These are phyloP conservation scores for Patella vulgata DNA, from an alignment of 1,140 invertebrate genomes.

Conservation along the genomic window DNA sequence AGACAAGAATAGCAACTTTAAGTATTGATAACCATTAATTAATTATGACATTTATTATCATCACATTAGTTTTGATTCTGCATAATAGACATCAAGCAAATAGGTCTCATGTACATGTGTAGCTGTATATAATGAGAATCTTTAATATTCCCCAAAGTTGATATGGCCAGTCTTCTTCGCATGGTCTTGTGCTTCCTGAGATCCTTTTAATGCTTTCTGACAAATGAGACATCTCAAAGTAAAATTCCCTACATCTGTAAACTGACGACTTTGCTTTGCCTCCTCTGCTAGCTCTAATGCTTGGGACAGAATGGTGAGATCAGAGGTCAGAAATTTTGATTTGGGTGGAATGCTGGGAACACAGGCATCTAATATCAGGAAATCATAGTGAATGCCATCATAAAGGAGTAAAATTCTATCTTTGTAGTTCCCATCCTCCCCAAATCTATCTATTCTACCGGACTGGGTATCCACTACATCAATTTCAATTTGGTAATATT, in stretches of 20 bases:
- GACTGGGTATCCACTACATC: constrained; percentile 92
- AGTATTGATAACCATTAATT: too few species aligned
- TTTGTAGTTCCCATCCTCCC: constrained; percentile 88
- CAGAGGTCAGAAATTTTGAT: constrained; percentile 82
- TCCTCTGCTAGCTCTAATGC: constrained; percentile 86
- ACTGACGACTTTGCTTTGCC: constrained; percentile 87
- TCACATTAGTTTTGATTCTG: too few species aligned
- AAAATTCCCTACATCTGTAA: constrained; percentile 89
- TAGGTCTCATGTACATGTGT: too few species aligned
- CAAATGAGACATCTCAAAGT: constrained; percentile 85
- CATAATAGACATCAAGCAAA: too few species aligned
- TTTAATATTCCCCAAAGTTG: constrained; percentile 81
- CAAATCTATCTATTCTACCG: constrained; percentile 90
- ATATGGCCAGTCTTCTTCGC: constrained; percentile 85
- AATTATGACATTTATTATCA: too few species aligned
- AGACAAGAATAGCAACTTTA: too few species aligned
- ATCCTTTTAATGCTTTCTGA: constrained; percentile 78
- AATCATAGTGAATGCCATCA: constrained; percentile 97
- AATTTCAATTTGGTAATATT: constrained; percentile 91
- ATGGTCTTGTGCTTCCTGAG: constrained; percentile 83
- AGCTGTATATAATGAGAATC: too few species aligned
- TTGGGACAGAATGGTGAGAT: constrained; percentile 78
- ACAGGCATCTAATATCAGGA: constrained; percentile 83
- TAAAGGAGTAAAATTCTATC: constrained; percentile 90
- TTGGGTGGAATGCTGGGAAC: constrained; percentile 43